Base-by-base conservation (phyloP, 2,113 vertebrate genomes). In the Phocoena phocoena region DNA sequence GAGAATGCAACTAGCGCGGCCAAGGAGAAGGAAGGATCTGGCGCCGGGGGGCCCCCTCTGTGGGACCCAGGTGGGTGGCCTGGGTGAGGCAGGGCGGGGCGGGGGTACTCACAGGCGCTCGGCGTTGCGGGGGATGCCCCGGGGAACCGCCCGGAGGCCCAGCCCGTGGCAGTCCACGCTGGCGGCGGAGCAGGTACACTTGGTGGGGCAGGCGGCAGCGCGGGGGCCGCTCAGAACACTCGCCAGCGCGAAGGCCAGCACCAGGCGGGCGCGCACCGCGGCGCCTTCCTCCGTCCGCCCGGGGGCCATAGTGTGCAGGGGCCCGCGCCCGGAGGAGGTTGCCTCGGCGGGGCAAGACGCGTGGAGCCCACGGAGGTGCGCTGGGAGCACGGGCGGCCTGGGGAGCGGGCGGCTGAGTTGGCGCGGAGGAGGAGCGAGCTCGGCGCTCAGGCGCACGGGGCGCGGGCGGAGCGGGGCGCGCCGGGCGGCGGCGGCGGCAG, bases 161-260 rank as follows among this genome's bases (percentile, higher is more conserved):
- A 99, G 99, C 97, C 99, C 99, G 33, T 99, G 99, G 98, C 99
- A 99, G 98, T 99, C 99, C 99, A 99, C 99, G 98, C 99, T 99
- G 93, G 99, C 99, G 80, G 99, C 99, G 36, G 99, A 99, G 98
- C 99, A 99, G 95, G 99, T 99, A 99, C 99, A 99, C 98, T 99
- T 99, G 98, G 99, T 99, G 23, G 99, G 99, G 98, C 99, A 99
- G 98, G 99, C 99, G 96, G 98, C 98, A 87, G 98, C 99, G 31
- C 98, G 98, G 87, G 98, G 83, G 95, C 98, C 98, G 96, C 98
- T 99, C 97, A 97, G 14, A 93, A 99, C 97, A 97, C 99, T 99
- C 95, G 98, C 98, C 80, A 99, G 89, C 92, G 99, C 98, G 98
- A 99, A 97, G 94, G 99, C 53, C 96, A 97, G 98, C 86, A 98